These are phyloP conservation scores for Masticophis lateralis DNA, from an alignment of 2,797 vertebrate species.

Conservation along the genomic window DNA sequence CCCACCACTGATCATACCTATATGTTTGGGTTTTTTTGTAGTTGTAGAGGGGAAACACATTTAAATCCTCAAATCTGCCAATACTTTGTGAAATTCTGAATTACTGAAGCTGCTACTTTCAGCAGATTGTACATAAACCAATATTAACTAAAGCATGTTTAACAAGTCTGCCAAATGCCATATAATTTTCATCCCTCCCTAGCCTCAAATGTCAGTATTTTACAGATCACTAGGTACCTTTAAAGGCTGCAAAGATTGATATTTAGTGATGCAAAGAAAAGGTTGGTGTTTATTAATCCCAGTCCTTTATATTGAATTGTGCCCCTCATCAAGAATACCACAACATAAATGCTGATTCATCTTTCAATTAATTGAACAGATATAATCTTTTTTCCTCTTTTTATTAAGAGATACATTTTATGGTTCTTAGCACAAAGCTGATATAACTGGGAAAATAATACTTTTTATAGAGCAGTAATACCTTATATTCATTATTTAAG, in stretches of 20 bases:
- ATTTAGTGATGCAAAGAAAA: constrained; percentile 36
- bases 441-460: not conserved
- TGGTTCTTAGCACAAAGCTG: not conserved
- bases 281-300: not conserved
- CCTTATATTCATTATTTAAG: not conserved
- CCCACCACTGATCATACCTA: not conserved
- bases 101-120: constrained; percentile 1
- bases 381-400: not conserved
- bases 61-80: not conserved
- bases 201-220: constrained; percentile 29
- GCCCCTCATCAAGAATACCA: not conserved
- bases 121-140: not conserved
- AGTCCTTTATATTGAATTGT: constrained; percentile 6
- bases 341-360: not conserved
- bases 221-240: not conserved
- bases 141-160: not conserved
- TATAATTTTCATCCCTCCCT: constrained; percentile 23
- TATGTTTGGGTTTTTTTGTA: not conserved
- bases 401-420: not conserved
- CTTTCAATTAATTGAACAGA: not conserved
- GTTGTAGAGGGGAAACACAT: not conserved
- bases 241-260: constrained; percentile 11
- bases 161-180: constrained; percentile 20
- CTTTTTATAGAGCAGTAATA: not conserved
- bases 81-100: not conserved